Evolutionary conservation across 2,113 vertebrate genomes (phyloP), one percentile per base, ranked within the genome.

Genomic region (Bubo scandiacus): DNA sequence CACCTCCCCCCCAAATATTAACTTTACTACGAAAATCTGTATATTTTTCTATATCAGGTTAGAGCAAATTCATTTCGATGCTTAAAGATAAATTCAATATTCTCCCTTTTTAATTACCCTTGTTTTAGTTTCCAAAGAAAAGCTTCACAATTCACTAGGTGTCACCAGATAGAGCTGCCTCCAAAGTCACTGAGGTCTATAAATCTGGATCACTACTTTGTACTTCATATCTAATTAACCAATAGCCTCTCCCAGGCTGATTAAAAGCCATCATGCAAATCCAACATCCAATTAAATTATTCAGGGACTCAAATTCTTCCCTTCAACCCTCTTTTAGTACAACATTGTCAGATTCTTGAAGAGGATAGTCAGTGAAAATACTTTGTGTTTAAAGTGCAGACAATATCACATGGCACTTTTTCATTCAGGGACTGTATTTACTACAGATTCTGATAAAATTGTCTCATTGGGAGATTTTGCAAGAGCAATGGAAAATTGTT

Each of bases 241-340:
- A 0, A 34, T 25, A 77, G 36, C 36, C 49, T 65, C 30, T 72
- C 62, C 52, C 40, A 85, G 61, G 23, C 22, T 43, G 40, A 81
- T 57, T 85, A 84, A 81, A 85, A 91, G 87, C 12, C 30, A 57
- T 77, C 49, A 77, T 30, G 63, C 27, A 88, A 92, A 93, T 70
- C 91, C 67, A 92, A 65, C 40, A 83, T 72, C 68, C 61, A 75
- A 26, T 79, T 91, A 92, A 82, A 80, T 80, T 72, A 82, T 52
- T 72, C 74, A 85, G n/a, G 13, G 42, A n/a, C 3, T 3, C 21
- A 65, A 67, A 63, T 89, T 68, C 29, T 6, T 92, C 10, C 40
- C 34, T 77, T 86, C 26, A 49, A 9, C 27, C 6, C 9, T 52
- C 47, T 55, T 61, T 30, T 23, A 43, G 34, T 42, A 58, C 26